A percentile compares a stretch with the other conserved stretches of the same genome.
These are phyloP conservation scores for Helarctos malayanus DNA, from an alignment of 2,797 vertebrate genomes.

Conservation along the genomic window DNA sequence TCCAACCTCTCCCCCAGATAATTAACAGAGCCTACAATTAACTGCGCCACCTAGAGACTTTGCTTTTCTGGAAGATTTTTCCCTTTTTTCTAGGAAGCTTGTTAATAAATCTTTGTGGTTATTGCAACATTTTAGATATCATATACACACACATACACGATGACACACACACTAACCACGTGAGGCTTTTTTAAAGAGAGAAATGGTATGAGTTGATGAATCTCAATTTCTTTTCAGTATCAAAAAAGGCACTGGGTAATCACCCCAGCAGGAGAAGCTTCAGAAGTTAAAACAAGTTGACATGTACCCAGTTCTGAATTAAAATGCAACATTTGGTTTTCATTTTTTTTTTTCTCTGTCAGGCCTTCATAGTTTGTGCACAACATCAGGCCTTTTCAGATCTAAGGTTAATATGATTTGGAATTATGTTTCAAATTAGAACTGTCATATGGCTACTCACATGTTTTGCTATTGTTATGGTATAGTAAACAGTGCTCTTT, in stretches of 20 bases:
- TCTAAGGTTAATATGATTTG: background rate
- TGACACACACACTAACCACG: background rate
- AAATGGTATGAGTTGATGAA: background rate
- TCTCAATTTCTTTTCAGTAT: slow-evolving; percentile 43
- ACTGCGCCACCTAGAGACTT: background rate
- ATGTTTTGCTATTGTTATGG: background rate
- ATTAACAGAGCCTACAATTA: background rate
- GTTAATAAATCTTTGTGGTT: slow-evolving; percentile 14
- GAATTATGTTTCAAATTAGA: background rate
- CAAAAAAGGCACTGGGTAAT: background rate
- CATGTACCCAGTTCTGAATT: slow-evolving; percentile 41
- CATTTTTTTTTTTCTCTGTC: background rate
- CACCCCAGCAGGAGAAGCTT: background rate
- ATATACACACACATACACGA: background rate
- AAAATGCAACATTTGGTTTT: slow-evolving; percentile 4
- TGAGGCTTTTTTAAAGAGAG: slow-evolving; percentile 42
- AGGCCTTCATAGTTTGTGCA: background rate
- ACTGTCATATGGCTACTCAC: background rate
- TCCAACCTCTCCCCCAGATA: background rate
- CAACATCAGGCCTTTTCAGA: background rate
- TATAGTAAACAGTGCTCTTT: background rate
- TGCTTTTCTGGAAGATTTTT: background rate
- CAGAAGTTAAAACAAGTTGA: slow-evolving; percentile 30
- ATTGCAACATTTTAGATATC: background rate
- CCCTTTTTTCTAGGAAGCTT: slow-evolving; percentile 5